phyloP scores from a whole-genome alignment of 30 jellyfish, hydroid and myxozoan genomes.

The Aurelia sp. region DNA sequence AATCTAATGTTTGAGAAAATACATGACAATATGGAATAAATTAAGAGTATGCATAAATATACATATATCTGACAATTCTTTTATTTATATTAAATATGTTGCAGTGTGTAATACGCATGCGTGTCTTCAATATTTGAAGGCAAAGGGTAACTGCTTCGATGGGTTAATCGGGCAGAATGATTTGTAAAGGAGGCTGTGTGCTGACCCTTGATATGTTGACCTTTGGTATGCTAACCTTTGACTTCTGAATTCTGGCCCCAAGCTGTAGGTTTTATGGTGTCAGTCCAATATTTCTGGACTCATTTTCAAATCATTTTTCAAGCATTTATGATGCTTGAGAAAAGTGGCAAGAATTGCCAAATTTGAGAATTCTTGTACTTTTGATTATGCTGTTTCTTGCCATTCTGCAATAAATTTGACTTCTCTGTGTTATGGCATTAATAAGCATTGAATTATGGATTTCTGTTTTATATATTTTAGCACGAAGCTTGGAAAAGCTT shows the following conservation, averaged over 20 bases:
- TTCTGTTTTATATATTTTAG: no score
- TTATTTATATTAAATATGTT: conserved; percentile 64
- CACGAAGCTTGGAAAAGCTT: no score
- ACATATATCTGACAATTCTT: conserved; percentile 32
- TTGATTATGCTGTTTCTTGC: no score
- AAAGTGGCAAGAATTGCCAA: no score
- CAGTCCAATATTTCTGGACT: no score
- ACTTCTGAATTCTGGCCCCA: not conserved
- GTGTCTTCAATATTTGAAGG: conserved; percentile 78
- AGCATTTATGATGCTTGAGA: no score
- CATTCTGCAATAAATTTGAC: no score
- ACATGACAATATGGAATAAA: conserved; percentile 59
- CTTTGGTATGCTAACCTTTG: not conserved
- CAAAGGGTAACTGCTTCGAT: conserved; percentile 73
- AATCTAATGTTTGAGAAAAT: conserved; percentile 43
- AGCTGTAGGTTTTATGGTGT: no score
- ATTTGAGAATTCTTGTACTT: no score
- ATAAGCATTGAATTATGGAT: no score
- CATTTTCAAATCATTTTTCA: no score
- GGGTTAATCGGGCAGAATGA: conserved; percentile 56
- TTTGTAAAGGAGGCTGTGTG: conserved; percentile 15
- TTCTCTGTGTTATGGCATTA: no score
- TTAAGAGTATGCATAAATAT: conserved; percentile 64
- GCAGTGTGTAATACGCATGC: conserved; percentile 76
- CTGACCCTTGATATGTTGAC: conserved; percentile 21